Evolutionary conservation across 1,140 invertebrate genomes (phyloP).

Genomic region (Lasioglossum baleicum): DNA sequence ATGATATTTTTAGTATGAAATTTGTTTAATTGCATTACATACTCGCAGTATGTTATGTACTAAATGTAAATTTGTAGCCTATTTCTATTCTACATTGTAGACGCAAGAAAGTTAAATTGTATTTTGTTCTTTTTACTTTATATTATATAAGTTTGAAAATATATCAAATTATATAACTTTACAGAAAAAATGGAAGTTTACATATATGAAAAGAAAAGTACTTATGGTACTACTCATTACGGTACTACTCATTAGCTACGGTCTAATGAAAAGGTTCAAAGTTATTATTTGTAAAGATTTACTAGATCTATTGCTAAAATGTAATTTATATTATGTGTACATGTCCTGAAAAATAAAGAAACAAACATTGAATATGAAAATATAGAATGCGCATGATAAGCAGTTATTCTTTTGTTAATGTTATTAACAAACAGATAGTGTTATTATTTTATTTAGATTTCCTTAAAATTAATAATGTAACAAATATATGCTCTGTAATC

Average conservation of each 20-base stretch:
- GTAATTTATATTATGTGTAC: background rate
- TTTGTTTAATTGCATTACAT: too few species aligned
- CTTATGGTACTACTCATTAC: too few species aligned
- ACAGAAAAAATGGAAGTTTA: background rate
- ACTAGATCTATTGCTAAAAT: background rate
- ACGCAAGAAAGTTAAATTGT: background rate
- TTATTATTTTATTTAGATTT: background rate
- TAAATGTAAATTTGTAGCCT: background rate
- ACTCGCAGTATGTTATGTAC: background rate
- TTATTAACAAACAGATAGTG: background rate
- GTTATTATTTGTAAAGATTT: background rate
- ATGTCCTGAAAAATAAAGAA: background rate
- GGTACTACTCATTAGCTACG: background rate
- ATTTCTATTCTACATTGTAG: background rate
- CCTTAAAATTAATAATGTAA: background rate
- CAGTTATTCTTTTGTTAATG: background rate
- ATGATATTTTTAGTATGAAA: background rate
- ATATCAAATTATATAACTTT: background rate
- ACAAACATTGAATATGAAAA: background rate
- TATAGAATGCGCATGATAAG: background rate
- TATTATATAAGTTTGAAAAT: background rate
- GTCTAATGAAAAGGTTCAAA: too few species aligned
- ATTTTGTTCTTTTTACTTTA: background rate
- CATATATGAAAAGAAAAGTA: background rate
- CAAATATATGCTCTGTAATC: too few species aligned